These are phyloP conservation scores for Cygnus olor DNA, from an alignment of 2,797 vertebrate species.

Conservation along the genomic window DNA sequence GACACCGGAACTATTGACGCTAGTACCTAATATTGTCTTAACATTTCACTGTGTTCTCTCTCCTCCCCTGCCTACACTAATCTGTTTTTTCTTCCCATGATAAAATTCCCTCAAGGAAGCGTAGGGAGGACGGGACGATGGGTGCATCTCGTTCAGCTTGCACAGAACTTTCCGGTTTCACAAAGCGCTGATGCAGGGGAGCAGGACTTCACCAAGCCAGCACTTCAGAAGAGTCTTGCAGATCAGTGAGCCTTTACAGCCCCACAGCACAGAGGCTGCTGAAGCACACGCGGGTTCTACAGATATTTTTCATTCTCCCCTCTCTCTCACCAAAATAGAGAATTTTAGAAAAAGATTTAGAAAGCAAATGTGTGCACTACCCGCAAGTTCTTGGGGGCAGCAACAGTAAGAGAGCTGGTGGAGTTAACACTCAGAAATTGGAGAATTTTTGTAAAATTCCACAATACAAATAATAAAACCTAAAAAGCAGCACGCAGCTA, in stretches of 20 bases:
- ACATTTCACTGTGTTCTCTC: accelerated
- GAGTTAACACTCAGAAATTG: neutral
- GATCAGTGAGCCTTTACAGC: accelerated
- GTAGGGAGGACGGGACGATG: accelerated
- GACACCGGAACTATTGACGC: neutral
- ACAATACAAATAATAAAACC: neutral
- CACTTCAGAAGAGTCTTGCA: neutral
- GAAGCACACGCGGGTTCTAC: neutral
- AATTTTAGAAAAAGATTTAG: neutral
- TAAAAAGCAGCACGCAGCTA: neutral
- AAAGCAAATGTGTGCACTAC: neutral
- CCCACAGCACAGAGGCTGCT: accelerated
- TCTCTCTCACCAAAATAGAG: neutral
- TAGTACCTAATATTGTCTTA: accelerated
- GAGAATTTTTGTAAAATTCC: neutral
- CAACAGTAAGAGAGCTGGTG: neutral
- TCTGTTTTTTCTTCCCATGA: accelerated
- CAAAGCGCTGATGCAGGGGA: neutral
- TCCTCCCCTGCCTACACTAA: neutral
- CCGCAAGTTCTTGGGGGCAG: neutral
- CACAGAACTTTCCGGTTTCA: neutral
- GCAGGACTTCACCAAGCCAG: accelerated
- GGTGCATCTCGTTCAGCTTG: neutral
- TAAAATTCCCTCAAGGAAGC: neutral
- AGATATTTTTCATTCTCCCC: neutral